Evolutionary conservation across 1,140 invertebrate genomes (phyloP).

Genomic region (Brachionus asplanchnoidis): DNA sequence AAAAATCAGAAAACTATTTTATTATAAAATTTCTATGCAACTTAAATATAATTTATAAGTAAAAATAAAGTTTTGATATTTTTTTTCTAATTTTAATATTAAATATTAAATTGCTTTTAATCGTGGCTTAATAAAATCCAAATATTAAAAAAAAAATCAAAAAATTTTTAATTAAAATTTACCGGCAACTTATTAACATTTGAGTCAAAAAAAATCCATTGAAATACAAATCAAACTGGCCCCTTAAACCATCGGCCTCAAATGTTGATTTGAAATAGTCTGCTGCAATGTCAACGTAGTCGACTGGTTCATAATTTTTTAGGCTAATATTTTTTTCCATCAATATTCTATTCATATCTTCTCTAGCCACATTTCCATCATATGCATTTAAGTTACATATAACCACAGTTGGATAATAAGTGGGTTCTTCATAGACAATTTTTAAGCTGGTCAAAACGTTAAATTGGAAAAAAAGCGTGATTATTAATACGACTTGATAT

Average conservation of each 20-base stretch:
- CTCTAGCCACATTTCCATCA: not conserved
- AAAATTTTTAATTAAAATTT: not conserved
- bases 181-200: slow-evolving; percentile 32
- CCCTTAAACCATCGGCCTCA: not conserved
- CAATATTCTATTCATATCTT: not conserved
- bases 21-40: too few species aligned
- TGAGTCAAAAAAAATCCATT: slow-evolving; percentile 15
- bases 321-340: not conserved
- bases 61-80: too few species aligned
- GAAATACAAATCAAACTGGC: not conserved
- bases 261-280: not conserved
- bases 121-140: too few species aligned
- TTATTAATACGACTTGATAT: not conserved
- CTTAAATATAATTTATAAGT: too few species aligned
- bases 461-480: not conserved
- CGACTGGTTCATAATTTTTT: not conserved
- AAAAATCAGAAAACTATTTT: too few species aligned
- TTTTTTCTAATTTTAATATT: too few species aligned
- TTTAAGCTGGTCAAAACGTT: not conserved
- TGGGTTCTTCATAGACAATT: not conserved
- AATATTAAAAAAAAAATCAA: too few species aligned
- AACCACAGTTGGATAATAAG: not conserved
- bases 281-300: not conserved
- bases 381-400: slow-evolving; percentile 31
- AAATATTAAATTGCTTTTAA: too few species aligned